Conservation (phyloP, 2,888 invertebrate species). For the Latheticus oryzae region DNA sequence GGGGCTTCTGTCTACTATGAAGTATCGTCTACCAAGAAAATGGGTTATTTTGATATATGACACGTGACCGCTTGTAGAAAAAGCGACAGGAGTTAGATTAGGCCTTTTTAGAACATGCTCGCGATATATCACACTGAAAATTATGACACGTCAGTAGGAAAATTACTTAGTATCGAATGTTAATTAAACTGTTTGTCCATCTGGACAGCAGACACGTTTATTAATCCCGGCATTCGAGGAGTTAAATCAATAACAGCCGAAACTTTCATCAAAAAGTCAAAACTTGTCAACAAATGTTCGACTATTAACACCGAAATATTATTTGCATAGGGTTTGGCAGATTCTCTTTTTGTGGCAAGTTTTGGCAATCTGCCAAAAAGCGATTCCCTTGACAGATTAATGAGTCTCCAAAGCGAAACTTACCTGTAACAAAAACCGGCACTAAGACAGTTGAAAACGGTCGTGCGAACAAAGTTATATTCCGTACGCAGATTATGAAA, state of each 20-base stretch:
- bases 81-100: conserved; percentile 4
- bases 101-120: conserved; percentile 4
- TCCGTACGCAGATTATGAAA: too few relatives aligned
- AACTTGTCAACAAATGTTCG: too few relatives aligned
- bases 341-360: conserved; percentile 1
- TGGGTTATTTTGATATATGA: conserved; percentile 20
- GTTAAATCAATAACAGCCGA: too few relatives aligned
- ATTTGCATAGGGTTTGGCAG: too few relatives aligned
- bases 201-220: too few relatives aligned
- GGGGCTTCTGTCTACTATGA: conserved; percentile 12
- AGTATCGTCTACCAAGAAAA: background rate
- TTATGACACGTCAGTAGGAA: too few relatives aligned
- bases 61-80: conserved; percentile 1
- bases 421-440: too few relatives aligned
- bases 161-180: conserved; percentile 8
- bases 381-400: conserved; percentile 3
- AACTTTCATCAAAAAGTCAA: too few relatives aligned
- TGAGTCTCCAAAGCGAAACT: background rate
- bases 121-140: conserved; percentile 3
- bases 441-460: too few relatives aligned
- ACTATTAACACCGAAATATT: too few relatives aligned
- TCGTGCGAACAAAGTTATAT: too few relatives aligned
- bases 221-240: too few relatives aligned
- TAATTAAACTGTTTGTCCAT: conserved; percentile 8
- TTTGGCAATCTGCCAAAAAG: conserved; percentile 1